These are phyloP conservation scores for Sarcophaga rosellei DNA, from an alignment of 2,888 invertebrate species.

Conservation along the genomic window DNA sequence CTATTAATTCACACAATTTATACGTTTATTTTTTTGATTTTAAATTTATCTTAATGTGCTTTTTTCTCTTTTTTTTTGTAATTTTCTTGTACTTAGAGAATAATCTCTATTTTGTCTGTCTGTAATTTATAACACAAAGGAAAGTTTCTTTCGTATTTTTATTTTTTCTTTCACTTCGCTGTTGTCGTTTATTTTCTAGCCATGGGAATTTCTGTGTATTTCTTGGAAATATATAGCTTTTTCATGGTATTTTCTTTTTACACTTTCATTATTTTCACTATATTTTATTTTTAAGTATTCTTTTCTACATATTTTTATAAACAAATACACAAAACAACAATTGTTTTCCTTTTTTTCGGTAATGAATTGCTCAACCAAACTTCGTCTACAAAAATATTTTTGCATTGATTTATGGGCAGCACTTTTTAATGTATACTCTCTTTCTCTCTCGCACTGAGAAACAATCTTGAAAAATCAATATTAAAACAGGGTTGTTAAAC, in stretches of 20 bases:
- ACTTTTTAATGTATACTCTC: conserved; percentile 37
- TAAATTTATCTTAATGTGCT: no score
- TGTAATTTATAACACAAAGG: conserved; percentile 39
- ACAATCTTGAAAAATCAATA: conserved; percentile 38
- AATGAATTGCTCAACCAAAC: conserved; percentile 30
- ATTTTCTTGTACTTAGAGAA: no score
- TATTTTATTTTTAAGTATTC: background rate
- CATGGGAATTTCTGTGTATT: conserved; percentile 32
- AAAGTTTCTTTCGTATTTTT: conserved; percentile 34
- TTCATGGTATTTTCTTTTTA: background rate
- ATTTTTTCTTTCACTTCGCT: background rate
- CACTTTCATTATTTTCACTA: background rate
- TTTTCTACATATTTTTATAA: conserved; percentile 29
- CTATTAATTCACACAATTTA: conserved; percentile 65
- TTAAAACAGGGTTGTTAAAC: conserved; percentile 44
- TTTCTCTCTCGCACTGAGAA: background rate
- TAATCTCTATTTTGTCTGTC: background rate
- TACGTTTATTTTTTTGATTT: background rate
- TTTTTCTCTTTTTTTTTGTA: no score
- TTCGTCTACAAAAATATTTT: conserved; percentile 57
- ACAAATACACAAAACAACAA: conserved; percentile 12
- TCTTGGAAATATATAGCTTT: background rate
- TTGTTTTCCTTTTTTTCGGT: conserved; percentile 19
- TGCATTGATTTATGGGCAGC: conserved; percentile 53
- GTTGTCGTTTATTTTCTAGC: conserved; percentile 40